Percentiles rank a stretch among this genome's conserved stretches.
Conservation (phyloP, 2,113 vertebrate genomes). For the Alaudala cheleensis region DNA sequence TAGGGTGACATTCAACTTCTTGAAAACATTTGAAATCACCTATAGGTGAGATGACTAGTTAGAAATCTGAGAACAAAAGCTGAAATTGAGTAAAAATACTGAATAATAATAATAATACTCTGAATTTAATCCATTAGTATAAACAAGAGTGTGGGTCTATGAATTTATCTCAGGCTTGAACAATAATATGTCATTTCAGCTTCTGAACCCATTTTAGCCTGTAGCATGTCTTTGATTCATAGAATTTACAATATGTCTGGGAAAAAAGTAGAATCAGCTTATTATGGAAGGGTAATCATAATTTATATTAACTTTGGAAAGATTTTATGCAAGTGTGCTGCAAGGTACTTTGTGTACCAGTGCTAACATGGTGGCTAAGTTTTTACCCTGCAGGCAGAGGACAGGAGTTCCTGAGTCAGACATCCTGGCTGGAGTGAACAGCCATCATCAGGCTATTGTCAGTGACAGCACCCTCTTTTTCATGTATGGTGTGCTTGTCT, state of each 20-base stretch:
- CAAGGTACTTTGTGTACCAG: neutral
- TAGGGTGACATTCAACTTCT: neutral
- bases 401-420: neutral
- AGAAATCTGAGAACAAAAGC: neutral
- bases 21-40: neutral
- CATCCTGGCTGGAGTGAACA: neutral
- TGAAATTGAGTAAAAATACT: neutral
- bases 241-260: neutral
- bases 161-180: neutral
- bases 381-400: neutral
- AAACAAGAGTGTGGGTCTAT: neutral
- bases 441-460: neutral
- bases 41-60: neutral
- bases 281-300: neutral
- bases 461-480: neutral
- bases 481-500: neutral
- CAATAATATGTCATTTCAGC: neutral
- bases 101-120: neutral
- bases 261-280: neutral
- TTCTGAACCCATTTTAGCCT: neutral
- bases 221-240: neutral
- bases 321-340: neutral
- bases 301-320: neutral
- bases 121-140: neutral
- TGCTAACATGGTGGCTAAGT: neutral